Evolutionary conservation across 1,140 invertebrate species (phyloP).

Genomic region (Thrips palmi): DNA sequence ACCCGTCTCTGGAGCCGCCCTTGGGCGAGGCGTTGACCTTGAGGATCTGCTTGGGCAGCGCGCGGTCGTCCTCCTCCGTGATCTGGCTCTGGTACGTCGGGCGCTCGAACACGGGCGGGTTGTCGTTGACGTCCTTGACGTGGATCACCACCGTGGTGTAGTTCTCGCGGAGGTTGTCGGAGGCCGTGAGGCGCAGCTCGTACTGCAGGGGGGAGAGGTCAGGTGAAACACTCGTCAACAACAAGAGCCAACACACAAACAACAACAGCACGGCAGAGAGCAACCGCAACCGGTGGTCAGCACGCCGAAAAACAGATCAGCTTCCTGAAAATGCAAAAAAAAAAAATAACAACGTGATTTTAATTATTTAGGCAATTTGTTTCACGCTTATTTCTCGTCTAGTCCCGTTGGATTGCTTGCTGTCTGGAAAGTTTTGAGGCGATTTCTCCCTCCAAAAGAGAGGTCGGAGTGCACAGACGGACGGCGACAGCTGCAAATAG

Average conservation of each 20-base stretch:
- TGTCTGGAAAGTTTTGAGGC: too few species aligned
- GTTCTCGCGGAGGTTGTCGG: constrained; percentile 91
- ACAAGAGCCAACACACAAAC: neutral
- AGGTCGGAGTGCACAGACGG: too few species aligned
- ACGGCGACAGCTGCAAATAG: too few species aligned
- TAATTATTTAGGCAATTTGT: too few species aligned
- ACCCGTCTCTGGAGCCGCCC: too few species aligned
- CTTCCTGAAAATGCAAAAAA: too few species aligned
- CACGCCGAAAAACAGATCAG: constrained; percentile 5
- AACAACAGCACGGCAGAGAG: constrained; percentile 1
- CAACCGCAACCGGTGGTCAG: constrained; percentile 5
- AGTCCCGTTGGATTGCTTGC: too few species aligned
- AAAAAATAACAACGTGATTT: too few species aligned
- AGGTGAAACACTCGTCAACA: too few species aligned
- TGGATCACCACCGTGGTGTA: constrained; percentile 89
- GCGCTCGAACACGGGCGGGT: constrained; percentile 71
- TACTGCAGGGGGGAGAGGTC: constrained; percentile 52
- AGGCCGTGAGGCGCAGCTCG: constrained; percentile 78
- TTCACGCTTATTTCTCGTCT: too few species aligned
- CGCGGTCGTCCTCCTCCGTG: constrained; percentile 86
- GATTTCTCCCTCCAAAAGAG: too few species aligned
- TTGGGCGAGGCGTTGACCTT: too few species aligned
- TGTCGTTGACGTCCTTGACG: constrained; percentile 89
- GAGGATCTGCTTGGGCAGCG: constrained; percentile 79
- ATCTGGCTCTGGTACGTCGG: constrained; percentile 89